Evolutionary conservation across 2,888 invertebrate genomes (phyloP).

Genomic region (Theodoxus fluviatilis): DNA sequence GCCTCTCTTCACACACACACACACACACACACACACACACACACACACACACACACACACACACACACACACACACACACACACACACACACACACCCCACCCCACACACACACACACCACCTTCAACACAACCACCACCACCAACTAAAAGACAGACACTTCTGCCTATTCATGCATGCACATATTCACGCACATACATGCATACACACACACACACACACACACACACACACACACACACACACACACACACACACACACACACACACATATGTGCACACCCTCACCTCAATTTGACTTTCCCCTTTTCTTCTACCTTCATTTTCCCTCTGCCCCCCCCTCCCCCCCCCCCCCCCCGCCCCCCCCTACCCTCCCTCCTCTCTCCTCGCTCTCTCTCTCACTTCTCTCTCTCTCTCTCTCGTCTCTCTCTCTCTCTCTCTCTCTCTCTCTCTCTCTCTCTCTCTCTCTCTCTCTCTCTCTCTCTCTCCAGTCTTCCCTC

Average conservation of each 20-base stretch:
- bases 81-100: no score
- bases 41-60: no score
- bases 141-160: no score
- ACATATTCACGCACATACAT: no score
- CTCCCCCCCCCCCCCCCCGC: neutral
- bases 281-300: no score
- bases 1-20: no score
- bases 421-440: neutral
- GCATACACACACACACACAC: neutral
- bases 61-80: no score
- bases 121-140: no score
- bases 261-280: slow-evolving; percentile 8
- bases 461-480: neutral
- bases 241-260: slow-evolving; percentile 18
- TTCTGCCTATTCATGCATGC: no score
- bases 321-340: neutral
- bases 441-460: neutral
- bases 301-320: no score
- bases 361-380: neutral
- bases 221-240: neutral
- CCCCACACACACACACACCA: no score
- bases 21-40: no score
- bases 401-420: neutral
- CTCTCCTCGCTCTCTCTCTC: neutral
- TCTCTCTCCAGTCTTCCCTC: neutral